Evolutionary conservation across 1,140 invertebrate species (phyloP).

Genomic region (Rhagoletis pomonella): DNA sequence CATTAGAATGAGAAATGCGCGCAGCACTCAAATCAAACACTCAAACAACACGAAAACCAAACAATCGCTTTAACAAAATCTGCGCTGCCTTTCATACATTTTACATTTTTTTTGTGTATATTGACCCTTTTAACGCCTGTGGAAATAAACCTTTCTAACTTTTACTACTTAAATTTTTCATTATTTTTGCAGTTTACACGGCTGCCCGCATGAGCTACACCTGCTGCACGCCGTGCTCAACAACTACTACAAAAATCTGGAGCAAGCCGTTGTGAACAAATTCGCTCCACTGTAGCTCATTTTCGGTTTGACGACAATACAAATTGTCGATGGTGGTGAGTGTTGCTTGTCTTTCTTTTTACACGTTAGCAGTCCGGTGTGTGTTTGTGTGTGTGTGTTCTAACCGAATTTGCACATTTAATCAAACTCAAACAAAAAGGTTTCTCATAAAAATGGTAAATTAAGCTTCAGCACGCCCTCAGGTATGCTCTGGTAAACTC

Average conservation of each 20-base stretch:
- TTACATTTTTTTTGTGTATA: background rate
- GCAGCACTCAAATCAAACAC: slow-evolving; percentile 3
- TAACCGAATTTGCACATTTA: background rate
- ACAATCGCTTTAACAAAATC: background rate
- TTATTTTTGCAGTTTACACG: slow-evolving; percentile 79
- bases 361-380: too few species aligned
- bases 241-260: slow-evolving; percentile 96
- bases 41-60: background rate
- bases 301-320: slow-evolving; percentile 98
- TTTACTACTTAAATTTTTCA: too few species aligned
- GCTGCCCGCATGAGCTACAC: slow-evolving; percentile 92
- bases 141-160: too few species aligned
- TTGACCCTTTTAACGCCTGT: too few species aligned
- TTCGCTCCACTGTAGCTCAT: slow-evolving; percentile 94
- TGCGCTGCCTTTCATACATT: background rate
- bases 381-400: background rate
- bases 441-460: slow-evolving; percentile 1
- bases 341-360: slow-evolving; percentile 62
- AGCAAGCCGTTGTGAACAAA: slow-evolving; percentile 97
- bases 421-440: background rate
- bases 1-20: background rate
- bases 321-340: slow-evolving; percentile 99
- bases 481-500: background rate
- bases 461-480: slow-evolving; percentile 18
- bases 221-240: slow-evolving; percentile 93